Evolutionary conservation across 2,113 vertebrate genomes (phyloP), one percentile per base, ranked within the genome.

Genomic region (Sarotherodon lohbergeri): DNA sequence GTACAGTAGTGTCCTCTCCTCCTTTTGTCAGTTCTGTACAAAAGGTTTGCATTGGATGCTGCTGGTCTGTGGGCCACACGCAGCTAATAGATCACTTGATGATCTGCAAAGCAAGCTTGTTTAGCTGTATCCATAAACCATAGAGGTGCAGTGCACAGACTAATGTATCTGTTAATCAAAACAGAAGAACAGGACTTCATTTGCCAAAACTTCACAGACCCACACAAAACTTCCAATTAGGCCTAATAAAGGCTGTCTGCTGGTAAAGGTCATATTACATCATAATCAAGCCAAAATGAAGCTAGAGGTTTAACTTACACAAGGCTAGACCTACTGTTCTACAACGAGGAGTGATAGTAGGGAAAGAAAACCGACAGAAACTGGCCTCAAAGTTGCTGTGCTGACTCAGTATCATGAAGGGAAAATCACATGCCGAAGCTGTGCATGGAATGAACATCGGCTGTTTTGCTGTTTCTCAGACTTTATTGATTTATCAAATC

Each of bases 401-500:
- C 86, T 81, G 81, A 86, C 36, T 90, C 88, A 81, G 63, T 32
- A 34, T 84, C 56, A 54, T 27, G 41, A 36, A 50, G 71, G 19
- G 22, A 66, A 78, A 32, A 48, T 48, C 83, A 68, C 56, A 59
- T 48, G 71, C 63, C 50, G 50, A 24, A 39, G 88, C 73, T 84
- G 46, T 50, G 71, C 43, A 59, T 80, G 36, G 22, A 84, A 80
- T 5, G 73, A 78, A 32, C 73, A 78, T 52, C 16, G 46, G 10
- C 73, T n/a, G 46, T 52, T 78, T 78, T 52, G 17, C 73, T 52
- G 73, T 78, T 78, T 78, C 73, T 78, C 46, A 93, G 83, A 89
- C 90, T 80, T 50, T 57, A 89, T 71, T 61, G 82, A 87, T 89
- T 34, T 78, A 52, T 52, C 73, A 78, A 39, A 88, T 76, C 81